phyloP scores from a whole-genome alignment of 2,888 invertebrate genomes.

The Diaprepes abbreviatus region DNA sequence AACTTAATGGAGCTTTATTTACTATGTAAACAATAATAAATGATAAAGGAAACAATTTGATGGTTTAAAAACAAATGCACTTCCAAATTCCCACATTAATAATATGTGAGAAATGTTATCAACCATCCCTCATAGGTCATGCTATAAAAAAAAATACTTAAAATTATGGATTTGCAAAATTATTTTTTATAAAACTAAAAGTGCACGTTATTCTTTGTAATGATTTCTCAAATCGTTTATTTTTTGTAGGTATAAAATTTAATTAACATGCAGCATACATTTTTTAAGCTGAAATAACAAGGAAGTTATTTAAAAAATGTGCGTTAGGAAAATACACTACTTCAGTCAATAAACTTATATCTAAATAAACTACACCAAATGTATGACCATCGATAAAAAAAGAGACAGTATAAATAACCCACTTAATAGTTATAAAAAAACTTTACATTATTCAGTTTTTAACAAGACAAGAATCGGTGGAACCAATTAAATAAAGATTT shows the following conservation, averaged over 20 bases:
- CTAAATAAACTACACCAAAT: conserved; percentile 15
- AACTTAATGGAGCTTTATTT: too few species aligned
- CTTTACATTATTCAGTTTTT: conserved; percentile 5
- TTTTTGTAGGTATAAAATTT: background rate
- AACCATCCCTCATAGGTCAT: background rate
- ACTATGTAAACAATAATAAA: too few species aligned
- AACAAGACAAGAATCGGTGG: too few species aligned
- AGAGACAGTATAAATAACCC: conserved; percentile 3
- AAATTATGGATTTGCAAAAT: background rate
- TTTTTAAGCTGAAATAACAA: background rate
- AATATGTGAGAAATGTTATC: background rate
- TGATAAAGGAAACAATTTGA: too few species aligned
- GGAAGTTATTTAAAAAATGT: conserved; percentile 26
- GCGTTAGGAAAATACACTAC: conserved; percentile 22
- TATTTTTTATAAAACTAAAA: conserved; percentile 1
- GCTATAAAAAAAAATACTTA: background rate
- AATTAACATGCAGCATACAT: conserved; percentile 2
- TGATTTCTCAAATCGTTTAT: background rate
- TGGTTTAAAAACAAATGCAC: too few species aligned
- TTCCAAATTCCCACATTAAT: too few species aligned
- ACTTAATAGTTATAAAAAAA: background rate
- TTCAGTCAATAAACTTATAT: conserved; percentile 36
- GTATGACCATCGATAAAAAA: background rate
- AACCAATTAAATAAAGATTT: too few species aligned
- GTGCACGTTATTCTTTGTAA: background rate